Evolutionary conservation across 1,140 invertebrate genomes (phyloP), one percentile per base, ranked within the genome.

Genomic region (Orchestia grillus): DNA sequence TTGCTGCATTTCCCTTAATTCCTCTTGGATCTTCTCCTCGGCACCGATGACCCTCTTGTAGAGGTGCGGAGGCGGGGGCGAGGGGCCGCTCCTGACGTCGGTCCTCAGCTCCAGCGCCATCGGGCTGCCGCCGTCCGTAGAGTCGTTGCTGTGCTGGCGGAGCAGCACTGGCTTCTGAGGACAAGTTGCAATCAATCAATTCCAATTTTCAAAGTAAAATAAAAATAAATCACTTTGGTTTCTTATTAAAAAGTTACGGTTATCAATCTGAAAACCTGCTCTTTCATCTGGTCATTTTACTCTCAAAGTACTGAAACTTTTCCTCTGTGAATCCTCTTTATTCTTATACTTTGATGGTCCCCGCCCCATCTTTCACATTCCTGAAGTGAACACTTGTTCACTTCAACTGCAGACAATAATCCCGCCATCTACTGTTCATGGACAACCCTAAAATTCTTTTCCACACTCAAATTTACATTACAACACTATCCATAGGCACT

Each of bases 21-120:
- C 98, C 96, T 98, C 98, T 97, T 98, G 98, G 95, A 98, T 98
- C 97, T 98, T 98, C 96, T 98, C 98, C 97, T 98, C 98, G 0
- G 98, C 98, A 0, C 90, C 94, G 42, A 96, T 53, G 44, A 94
- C 41, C 44, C 44, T 94, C 40, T 94, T 94, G 92, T 94, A 94
- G 19, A 40, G 36, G 41, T 94, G 92, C 11, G 92, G 92, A 40
- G 92, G 92, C 92, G 41, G 92, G 4, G 92, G 92, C 11, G 92
- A 45, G 36, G 43, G 36, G 36, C 43, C 36, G 92, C 44, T 94
- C 3, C 40, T 23, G 23, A 44, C 92, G 6, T 94, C 44, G 23
- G 36, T 8, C 44, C 44, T 23, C 92, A 44, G 43, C 44, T 44
- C 43, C 44, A 40, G 36, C 43, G 92, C 43, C 88, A 90, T 41